Percentiles rank a stretch among this genome's conserved stretches.
These are phyloP conservation scores for Poliocrania exsul DNA, from an alignment of 2,797 vertebrate genomes.

Conservation along the genomic window DNA sequence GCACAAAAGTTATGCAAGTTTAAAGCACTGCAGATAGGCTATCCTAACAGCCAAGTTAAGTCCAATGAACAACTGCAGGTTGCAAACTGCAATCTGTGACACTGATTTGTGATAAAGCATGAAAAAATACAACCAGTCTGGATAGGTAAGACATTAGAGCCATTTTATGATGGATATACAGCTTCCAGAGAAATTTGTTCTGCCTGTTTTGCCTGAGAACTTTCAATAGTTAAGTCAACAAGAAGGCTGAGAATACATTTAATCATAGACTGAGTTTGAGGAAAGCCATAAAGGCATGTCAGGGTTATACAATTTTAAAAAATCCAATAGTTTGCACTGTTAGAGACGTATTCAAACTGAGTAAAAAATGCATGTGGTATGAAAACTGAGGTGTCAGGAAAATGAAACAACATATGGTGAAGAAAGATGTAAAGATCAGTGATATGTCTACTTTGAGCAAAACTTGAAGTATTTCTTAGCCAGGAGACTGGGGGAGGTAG, in stretches of 20 bases:
- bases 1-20: not conserved
- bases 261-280: not conserved
- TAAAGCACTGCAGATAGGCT: not conserved
- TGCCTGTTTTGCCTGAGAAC: not conserved
- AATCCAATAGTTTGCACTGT: not conserved
- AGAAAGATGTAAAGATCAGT: not conserved
- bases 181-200: conserved; percentile 18
- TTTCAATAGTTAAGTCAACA: conserved; percentile 14
- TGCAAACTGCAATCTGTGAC: not conserved
- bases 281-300: not conserved
- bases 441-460: not conserved
- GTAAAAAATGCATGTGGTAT: not conserved
- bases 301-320: not conserved
- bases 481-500: not conserved
- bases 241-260: not conserved
- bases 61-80: not conserved
- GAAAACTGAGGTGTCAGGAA: not conserved
- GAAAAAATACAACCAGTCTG: conserved; percentile 30
- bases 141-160: not conserved
- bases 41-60: conserved; percentile 27
- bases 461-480: not conserved
- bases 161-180: conserved; percentile 19
- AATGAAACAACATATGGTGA: not conserved
- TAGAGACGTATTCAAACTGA: not conserved
- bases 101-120: conserved; percentile 25